These are phyloP conservation scores for Trichonephila inaurata DNA, from an alignment of 1,140 invertebrate species.

Conservation along the genomic window DNA sequence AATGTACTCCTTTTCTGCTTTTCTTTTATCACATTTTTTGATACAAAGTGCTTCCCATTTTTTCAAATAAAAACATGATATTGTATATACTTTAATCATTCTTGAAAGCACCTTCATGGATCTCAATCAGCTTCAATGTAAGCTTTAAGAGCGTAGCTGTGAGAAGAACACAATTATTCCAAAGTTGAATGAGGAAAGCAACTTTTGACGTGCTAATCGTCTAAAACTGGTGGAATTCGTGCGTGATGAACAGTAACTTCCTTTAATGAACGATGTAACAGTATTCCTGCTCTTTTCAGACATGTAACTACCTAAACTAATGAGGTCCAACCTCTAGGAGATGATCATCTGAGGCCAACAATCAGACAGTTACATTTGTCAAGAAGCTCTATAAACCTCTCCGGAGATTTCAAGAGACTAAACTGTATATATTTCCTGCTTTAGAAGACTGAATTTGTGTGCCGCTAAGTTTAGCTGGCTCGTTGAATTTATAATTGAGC, in stretches of 20 bases:
- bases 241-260: conserved; percentile 1
- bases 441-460: neutral
- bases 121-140: neutral
- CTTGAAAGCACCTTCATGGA: neutral
- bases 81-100: neutral
- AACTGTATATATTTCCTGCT: neutral
- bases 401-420: neutral
- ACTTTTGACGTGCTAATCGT: conserved; percentile 3
- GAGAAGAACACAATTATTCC: neutral
- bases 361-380: conserved; percentile 58
- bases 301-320: neutral
- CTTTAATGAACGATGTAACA: neutral
- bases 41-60: neutral
- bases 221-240: conserved; percentile 25
- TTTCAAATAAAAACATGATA: neutral
- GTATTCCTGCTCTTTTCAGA: conserved; percentile 6
- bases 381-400: conserved; percentile 25
- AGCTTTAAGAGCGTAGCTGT: neutral
- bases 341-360: conserved; percentile 40
- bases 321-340: neutral
- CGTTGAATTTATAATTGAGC: conserved; percentile 4
- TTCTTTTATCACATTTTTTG: neutral
- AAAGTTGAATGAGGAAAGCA: neutral
- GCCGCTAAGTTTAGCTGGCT: neutral
- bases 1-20: neutral